Base-by-base conservation (phyloP, 1,140 invertebrate genomes). In the Papilio dardanus region DNA sequence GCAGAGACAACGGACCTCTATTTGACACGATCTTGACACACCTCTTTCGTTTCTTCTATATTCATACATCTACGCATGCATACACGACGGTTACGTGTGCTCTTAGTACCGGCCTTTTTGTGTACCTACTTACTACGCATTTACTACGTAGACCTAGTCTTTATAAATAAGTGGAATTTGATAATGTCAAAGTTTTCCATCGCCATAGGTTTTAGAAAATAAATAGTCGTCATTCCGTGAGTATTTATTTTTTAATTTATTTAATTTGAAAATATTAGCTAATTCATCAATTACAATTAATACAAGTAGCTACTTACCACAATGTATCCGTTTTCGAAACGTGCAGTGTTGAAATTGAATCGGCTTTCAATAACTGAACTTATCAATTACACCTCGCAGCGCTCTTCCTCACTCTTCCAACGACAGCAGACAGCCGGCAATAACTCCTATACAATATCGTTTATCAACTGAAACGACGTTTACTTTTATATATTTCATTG, bases 311-410 rank as follows among this genome's bases (percentile, higher is more conserved):
- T 73, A 71, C 73, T 21, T 88, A 88, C 88, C 40, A 71, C 50
- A 68, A 7, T 1, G 76, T 82, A 3, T 33, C 75, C 50, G 46
- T 31, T n/a, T 67, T 80, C 74, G 80, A 87, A 84, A 82, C 87
- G 84, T 81, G 77, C 79, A 80, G 77, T 77, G 84, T 82, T 81
- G 83, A 88, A 86, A 87, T 88, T 82, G 82, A 79, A 83, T 79
- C 82, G 81, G 81, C 76, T 84, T 87, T 88, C 86, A 87, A 91
- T 91, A 91, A 88, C 87, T 87, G 86, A 82, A 75, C 88, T 85
- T 84, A 88, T 91, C 88, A 91, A 91, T 89, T 89, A 88, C 80
- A 84, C 74, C 80, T 80, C 73, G 80, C 79, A 81, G 84, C 37
- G 2, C 19, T 21, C 50, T 24, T 24, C 50, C 21, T 10, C 21